phyloP scores from a whole-genome alignment of 1,140 invertebrate species.

The Macrosteles quadrilineatus region DNA sequence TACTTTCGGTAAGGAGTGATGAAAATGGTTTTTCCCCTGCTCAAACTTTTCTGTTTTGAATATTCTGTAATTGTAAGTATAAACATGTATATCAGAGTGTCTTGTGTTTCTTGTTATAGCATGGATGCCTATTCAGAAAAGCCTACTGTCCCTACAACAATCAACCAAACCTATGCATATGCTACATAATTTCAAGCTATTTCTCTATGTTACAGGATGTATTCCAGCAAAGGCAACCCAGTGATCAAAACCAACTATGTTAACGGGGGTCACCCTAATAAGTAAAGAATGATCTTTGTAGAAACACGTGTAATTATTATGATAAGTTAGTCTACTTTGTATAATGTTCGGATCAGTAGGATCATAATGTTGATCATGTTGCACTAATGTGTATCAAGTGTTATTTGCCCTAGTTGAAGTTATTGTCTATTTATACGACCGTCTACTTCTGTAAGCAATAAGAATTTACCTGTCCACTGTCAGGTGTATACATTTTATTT shows the following conservation, averaged over 20 bases:
- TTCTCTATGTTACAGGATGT: constrained; percentile 32
- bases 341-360: constrained; percentile 17
- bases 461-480: constrained; percentile 28
- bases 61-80: too few relatives aligned
- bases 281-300: not conserved
- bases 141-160: too few relatives aligned
- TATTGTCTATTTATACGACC: constrained; percentile 4
- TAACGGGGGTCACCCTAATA: constrained; percentile 29
- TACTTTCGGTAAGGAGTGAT: too few relatives aligned
- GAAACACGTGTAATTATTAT: constrained; percentile 17
- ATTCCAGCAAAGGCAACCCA: constrained; percentile 19
- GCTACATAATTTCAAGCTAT: too few relatives aligned
- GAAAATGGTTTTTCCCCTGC: too few relatives aligned
- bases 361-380: not conserved
- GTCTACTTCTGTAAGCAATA: constrained; percentile 8
- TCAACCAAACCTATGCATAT: too few relatives aligned
- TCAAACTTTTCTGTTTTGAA: too few relatives aligned
- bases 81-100: too few relatives aligned
- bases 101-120: too few relatives aligned
- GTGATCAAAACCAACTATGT: constrained; percentile 34
- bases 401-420: constrained; percentile 1
- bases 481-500: not conserved
- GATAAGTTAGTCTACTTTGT: constrained; percentile 27
- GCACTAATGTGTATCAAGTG: not conserved
- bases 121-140: too few relatives aligned